phyloP scores from a whole-genome alignment of 2,888 invertebrate species.

The Podabrus alpinus region DNA sequence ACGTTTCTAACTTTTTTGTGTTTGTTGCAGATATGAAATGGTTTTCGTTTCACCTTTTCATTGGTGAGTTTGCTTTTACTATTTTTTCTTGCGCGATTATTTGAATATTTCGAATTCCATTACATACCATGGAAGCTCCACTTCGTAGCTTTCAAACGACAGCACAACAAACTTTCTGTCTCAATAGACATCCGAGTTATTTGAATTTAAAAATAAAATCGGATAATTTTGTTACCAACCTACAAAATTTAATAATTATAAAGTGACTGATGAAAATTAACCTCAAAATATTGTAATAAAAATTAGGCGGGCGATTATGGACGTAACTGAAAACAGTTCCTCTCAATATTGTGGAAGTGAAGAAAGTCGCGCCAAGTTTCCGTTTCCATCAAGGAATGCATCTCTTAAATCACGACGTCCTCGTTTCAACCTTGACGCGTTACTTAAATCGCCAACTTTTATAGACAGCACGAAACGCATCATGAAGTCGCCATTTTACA shows the following conservation, averaged over 20 bases:
- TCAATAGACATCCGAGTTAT: not conserved
- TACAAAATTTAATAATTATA: not conserved
- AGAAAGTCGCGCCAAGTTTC: too few species aligned
- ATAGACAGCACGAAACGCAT: too few species aligned
- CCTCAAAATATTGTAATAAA: too few species aligned
- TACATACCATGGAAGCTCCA: not conserved
- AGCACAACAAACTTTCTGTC: not conserved
- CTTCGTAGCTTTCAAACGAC: not conserved
- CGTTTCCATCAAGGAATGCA: too few species aligned
- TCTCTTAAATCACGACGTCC: too few species aligned
- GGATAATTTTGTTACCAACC: not conserved
- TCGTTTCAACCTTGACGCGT: too few species aligned
- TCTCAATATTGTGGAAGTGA: too few species aligned
- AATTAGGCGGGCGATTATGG: too few species aligned
- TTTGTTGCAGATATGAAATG: not conserved
- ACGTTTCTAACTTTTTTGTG: not conserved
- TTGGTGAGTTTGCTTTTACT: not conserved
- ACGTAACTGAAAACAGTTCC: too few species aligned
- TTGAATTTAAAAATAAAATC: not conserved
- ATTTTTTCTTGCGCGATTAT: not conserved
- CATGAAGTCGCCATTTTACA: too few species aligned
- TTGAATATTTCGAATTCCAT: not conserved
- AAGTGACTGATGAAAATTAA: too few species aligned
- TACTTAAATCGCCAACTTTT: too few species aligned
- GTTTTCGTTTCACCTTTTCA: not conserved